A percentile compares a stretch with the other conserved stretches of the same genome.
phyloP scores from a whole-genome alignment of 2,113 vertebrate genomes.

The Melanerpes aurifrons region DNA sequence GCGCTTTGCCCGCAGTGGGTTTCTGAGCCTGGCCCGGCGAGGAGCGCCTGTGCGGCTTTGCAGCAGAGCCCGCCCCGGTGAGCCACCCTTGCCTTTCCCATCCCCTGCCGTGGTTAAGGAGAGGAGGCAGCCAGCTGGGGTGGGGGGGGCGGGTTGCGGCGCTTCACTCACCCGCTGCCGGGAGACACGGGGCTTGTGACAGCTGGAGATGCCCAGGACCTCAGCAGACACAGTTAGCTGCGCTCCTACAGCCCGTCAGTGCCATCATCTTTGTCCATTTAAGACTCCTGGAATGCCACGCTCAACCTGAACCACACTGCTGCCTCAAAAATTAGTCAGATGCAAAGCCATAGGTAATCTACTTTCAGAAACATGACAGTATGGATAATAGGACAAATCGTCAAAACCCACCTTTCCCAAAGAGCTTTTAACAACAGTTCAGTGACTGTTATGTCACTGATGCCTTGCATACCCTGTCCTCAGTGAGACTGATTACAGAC shows the following conservation, averaged over 20 bases:
- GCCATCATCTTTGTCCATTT: background rate
- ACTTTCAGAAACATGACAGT: background rate
- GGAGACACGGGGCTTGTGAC: no score
- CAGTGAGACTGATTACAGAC: background rate
- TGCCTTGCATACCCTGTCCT: background rate
- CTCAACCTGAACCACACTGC: background rate
- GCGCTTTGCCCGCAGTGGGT: background rate
- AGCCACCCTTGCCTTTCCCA: background rate
- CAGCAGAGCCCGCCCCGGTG: background rate
- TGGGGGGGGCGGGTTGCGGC: background rate
- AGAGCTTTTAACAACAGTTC: background rate
- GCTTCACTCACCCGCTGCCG: background rate
- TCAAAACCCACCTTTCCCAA: background rate
- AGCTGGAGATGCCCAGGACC: background rate
- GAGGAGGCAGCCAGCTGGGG: no score
- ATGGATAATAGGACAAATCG: background rate
- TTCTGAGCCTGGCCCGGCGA: background rate
- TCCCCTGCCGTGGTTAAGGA: rapidly evolving
- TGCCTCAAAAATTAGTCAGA: background rate
- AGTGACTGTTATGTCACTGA: background rate
- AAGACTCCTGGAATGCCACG: background rate
- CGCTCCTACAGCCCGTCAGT: background rate
- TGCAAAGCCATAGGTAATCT: background rate
- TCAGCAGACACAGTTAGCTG: rapidly evolving
- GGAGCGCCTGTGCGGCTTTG: background rate